Percentiles rank a stretch among this genome's conserved stretches.
phyloP scores from a whole-genome alignment of 2,888 invertebrate species.

The Buathra laborator region DNA sequence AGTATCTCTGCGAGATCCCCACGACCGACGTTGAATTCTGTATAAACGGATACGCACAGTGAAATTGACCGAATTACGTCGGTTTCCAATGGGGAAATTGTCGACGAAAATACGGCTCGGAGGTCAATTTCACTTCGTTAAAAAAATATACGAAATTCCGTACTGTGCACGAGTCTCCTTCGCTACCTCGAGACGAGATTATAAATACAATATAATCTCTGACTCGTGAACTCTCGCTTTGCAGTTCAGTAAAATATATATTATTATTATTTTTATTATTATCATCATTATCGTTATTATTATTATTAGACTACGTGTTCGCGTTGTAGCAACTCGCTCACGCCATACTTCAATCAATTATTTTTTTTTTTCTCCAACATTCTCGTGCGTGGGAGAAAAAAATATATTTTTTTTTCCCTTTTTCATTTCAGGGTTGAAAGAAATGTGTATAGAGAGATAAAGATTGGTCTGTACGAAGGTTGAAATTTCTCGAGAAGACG shows the following conservation, averaged over 20 bases:
- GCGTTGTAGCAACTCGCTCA: conserved; percentile 18
- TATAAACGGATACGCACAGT: not conserved
- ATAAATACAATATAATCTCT: conserved; percentile 43
- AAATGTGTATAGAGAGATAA: not conserved
- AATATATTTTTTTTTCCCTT: not conserved
- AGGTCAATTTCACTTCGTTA: not conserved
- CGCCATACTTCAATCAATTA: conserved; percentile 62
- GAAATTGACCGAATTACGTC: conserved; percentile 5
- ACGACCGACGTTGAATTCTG: not conserved
- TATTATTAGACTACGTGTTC: not conserved
- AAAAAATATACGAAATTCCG: not conserved
- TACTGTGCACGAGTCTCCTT: not conserved
- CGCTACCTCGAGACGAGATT: conserved; percentile 5
- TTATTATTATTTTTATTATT: conserved; percentile 13
- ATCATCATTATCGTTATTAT: conserved; percentile 7
- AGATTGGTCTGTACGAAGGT: not conserved
- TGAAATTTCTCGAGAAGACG: not conserved
- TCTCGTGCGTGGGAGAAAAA: not conserved
- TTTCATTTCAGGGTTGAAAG: not conserved
- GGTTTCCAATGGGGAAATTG: not conserved
- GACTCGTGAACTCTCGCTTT: not conserved
- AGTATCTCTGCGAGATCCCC: conserved; percentile 13
- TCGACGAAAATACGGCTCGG: not conserved
- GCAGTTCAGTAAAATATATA: conserved; percentile 17
- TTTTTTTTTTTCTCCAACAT: conserved; percentile 19